A percentile compares a stretch with the other conserved stretches of the same genome.
These are phyloP conservation scores for Ferrisia virgata DNA, from an alignment of 2,888 invertebrate species.

Conservation along the genomic window DNA sequence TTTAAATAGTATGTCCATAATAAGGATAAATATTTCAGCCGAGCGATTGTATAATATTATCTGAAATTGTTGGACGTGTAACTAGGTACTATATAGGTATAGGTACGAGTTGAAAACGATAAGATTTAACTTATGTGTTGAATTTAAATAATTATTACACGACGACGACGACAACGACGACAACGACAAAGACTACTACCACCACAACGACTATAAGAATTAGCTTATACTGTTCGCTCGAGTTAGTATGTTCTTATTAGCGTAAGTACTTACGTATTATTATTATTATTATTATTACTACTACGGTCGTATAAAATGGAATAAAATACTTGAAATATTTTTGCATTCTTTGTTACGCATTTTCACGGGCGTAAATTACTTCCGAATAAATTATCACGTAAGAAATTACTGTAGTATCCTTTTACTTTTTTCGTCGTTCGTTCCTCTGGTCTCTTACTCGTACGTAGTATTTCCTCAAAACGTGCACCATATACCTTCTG, in stretches of 20 bases:
- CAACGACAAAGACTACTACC: no score
- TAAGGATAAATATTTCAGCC: background rate
- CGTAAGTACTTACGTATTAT: no score
- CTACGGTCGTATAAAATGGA: background rate
- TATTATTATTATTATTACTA: no score
- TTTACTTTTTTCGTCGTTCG: no score
- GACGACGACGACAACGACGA: no score
- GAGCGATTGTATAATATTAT: background rate
- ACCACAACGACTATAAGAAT: no score
- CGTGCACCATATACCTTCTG: no score
- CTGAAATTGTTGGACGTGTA: background rate
- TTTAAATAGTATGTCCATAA: background rate
- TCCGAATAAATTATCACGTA: constrained; percentile 32
- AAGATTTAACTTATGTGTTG: background rate
- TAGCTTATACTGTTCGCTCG: background rate
- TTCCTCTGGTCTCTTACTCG: no score
- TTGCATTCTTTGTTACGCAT: constrained; percentile 14
- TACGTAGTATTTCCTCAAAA: background rate
- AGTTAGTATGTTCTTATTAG: background rate
- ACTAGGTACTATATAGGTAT: background rate
- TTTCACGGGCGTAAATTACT: constrained; percentile 33
- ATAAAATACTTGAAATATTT: constrained; percentile 9
- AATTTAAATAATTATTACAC: constrained; percentile 11
- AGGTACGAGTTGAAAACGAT: background rate
- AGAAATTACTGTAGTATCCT: background rate